A percentile compares a stretch with the other conserved stretches of the same genome.
Conservation (phyloP, 92 coral and sea anemone genomes). For the Palythoa caribaeorum region DNA sequence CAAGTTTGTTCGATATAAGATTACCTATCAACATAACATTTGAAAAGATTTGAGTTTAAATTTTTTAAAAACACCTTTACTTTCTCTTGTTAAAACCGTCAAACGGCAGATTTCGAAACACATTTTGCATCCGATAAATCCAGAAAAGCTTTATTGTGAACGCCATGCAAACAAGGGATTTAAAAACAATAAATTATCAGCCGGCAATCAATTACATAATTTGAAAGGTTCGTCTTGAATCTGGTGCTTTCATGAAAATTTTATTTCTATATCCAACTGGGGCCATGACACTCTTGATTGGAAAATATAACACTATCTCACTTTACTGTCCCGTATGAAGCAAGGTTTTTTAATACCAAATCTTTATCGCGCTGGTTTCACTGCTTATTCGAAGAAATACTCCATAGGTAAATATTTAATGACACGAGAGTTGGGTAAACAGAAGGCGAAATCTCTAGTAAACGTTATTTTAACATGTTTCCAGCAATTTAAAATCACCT, state of each 20-base stretch:
- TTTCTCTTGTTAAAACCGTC: neutral
- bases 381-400: slow-evolving; percentile 2
- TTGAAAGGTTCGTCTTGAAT: slow-evolving; percentile 9
- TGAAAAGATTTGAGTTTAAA: neutral
- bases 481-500: neutral
- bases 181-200: slow-evolving; percentile 24
- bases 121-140: neutral
- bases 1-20: neutral
- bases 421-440: slow-evolving; percentile 33
- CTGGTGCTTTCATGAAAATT: neutral
- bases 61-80: neutral
- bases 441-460: slow-evolving; percentile 24
- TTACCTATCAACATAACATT: neutral
- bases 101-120: neutral
- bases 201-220: slow-evolving; percentile 27
- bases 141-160: slow-evolving; percentile 2
- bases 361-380: neutral
- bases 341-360: neutral
- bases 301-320: neutral
- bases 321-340: too few species aligned
- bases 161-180: neutral
- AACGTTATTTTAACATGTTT: slow-evolving; percentile 7
- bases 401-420: slow-evolving; percentile 45
- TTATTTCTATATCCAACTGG: too few species aligned
- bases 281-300: too few species aligned